Percentiles rank a stretch among this genome's conserved stretches.
These are phyloP conservation scores for Ammodytes dubius DNA, from an alignment of 2,113 vertebrate species.

Conservation along the genomic window DNA sequence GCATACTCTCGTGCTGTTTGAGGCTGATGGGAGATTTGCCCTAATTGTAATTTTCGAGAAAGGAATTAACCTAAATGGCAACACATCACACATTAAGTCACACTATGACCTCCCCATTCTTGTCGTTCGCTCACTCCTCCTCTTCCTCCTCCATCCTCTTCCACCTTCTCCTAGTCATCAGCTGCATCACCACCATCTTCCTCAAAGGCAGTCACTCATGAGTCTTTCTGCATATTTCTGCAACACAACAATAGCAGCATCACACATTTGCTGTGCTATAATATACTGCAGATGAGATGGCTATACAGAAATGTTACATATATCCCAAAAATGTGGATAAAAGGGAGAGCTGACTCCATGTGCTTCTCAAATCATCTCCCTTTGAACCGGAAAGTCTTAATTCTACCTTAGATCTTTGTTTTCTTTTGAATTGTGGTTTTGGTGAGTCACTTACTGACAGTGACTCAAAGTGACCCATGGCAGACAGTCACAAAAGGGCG, in stretches of 20 bases:
- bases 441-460: not conserved
- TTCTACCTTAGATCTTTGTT: constrained; percentile 34
- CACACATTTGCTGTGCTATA: not conserved
- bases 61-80: constrained; percentile 19
- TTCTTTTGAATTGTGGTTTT: constrained; percentile 27
- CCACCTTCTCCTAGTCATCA: constrained; percentile 23
- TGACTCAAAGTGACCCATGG: constrained; percentile 66
- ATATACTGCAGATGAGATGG: not conserved
- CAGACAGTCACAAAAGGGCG: constrained; percentile 33
- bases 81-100: constrained; percentile 40
- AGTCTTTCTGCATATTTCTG: not conserved
- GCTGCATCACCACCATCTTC: constrained; percentile 19
- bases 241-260: not conserved
- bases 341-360: not conserved
- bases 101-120: constrained; percentile 51
- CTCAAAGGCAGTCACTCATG: not conserved
- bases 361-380: not conserved
- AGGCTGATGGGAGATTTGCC: not conserved
- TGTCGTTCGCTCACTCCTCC: constrained; percentile 16
- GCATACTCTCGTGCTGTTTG: not conserved
- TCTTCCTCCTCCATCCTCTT: constrained; percentile 2
- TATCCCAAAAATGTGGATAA: not conserved
- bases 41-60: not conserved
- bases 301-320: constrained; percentile 3
- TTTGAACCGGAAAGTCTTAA: constrained; percentile 24